Evolutionary conservation across 2,888 invertebrate species (phyloP).

Genomic region (Nebria salina): DNA sequence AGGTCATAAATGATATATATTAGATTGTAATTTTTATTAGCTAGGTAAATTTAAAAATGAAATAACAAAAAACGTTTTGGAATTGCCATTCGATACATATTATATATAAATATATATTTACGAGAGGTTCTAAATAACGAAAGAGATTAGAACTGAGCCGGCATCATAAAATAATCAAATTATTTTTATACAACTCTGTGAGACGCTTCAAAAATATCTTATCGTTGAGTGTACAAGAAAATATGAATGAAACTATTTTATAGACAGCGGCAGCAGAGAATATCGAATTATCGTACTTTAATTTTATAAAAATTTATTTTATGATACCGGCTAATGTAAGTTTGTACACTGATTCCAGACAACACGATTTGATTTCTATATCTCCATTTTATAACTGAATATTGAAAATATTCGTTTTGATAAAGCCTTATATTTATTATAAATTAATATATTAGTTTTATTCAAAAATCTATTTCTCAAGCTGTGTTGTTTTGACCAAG

Average conservation of each 20-base stretch:
- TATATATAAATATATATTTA: slow-evolving; percentile 43
- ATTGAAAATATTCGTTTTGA: slow-evolving; percentile 38
- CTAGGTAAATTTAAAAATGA: slow-evolving; percentile 53
- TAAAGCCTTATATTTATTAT: slow-evolving; percentile 18
- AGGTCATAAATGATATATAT: slow-evolving; percentile 37
- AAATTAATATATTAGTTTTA: slow-evolving; percentile 13
- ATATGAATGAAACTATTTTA: slow-evolving; percentile 1
- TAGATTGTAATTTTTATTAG: slow-evolving; percentile 50
- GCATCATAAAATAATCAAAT: slow-evolving; percentile 36
- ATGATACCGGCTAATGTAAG: slow-evolving; percentile 33
- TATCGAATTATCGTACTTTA: slow-evolving; percentile 41
- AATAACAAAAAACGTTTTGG: slow-evolving; percentile 51
- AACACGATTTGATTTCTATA: slow-evolving; percentile 22
- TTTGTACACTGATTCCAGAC: slow-evolving; percentile 11
- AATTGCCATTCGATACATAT: slow-evolving; percentile 56
- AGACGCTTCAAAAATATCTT: neutral
- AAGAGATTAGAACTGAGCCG: slow-evolving; percentile 35
- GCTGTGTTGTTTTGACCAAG: slow-evolving; percentile 17
- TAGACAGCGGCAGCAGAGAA: neutral
- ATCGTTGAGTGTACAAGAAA: neutral
- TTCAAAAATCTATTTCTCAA: slow-evolving; percentile 8
- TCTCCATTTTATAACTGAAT: slow-evolving; percentile 20
- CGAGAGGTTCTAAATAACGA: slow-evolving; percentile 34
- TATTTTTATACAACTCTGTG: slow-evolving; percentile 39
- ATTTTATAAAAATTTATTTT: slow-evolving; percentile 42